Evolutionary conservation across 2,797 vertebrate genomes (phyloP).

Genomic region (Acrossocheilus fasciatus): DNA sequence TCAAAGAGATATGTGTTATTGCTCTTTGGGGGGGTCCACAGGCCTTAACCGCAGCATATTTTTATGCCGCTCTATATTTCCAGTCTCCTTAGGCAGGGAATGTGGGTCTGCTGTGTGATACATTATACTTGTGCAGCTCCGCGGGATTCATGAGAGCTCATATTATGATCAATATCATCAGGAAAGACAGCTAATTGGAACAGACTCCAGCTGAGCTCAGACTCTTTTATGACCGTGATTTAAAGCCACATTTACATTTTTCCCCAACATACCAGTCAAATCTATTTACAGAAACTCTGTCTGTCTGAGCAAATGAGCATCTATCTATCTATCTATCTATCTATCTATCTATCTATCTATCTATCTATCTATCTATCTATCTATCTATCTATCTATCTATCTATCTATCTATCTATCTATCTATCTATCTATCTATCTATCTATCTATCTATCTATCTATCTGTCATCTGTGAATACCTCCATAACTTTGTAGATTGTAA

Average conservation of each 20-base stretch:
- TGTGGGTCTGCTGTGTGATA: slow-evolving; percentile 12
- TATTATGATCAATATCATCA: slow-evolving; percentile 44
- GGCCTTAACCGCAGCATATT: slow-evolving; percentile 19
- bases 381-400: not conserved
- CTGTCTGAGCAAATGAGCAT: not conserved
- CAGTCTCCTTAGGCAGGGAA: slow-evolving; percentile 5
- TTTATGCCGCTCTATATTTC: slow-evolving; percentile 24
- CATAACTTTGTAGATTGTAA: not conserved
- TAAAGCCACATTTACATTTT: slow-evolving; percentile 61
- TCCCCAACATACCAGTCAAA: not conserved
- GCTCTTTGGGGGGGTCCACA: slow-evolving; percentile 34
- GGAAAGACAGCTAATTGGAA: slow-evolving; percentile 34
- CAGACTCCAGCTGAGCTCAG: not conserved
- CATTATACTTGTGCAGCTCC: slow-evolving; percentile 19
- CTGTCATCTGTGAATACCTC: not conserved
- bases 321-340: not conserved
- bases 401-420: not conserved
- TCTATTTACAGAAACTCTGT: not conserved
- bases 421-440: not conserved
- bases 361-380: not conserved
- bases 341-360: not conserved
- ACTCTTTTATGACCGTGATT: slow-evolving; percentile 29
- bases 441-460: not conserved
- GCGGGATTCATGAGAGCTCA: slow-evolving; percentile 27
- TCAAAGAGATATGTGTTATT: slow-evolving; percentile 41